Evolutionary conservation across 2,797 vertebrate species (phyloP).

Genomic region (Babyrousa celebensis): DNA sequence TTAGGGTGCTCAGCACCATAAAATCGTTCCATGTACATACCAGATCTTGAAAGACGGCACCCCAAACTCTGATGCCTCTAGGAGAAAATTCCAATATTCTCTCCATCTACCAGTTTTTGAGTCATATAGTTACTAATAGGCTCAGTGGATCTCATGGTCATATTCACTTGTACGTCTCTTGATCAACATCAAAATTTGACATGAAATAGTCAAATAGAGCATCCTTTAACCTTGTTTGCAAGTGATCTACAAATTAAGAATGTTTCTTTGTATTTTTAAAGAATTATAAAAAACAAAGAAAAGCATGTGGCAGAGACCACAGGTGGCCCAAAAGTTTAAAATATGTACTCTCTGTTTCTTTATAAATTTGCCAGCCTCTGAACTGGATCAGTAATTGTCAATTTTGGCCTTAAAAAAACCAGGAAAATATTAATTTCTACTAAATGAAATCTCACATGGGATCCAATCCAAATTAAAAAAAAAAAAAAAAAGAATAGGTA

Average conservation of each 20-base stretch:
- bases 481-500: not conserved
- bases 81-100: not conserved
- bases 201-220: not conserved
- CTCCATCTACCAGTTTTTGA: not conserved
- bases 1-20: not conserved
- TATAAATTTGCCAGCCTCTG: not conserved
- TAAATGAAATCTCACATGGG: conserved; percentile 25
- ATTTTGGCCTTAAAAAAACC: not conserved
- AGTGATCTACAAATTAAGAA: not conserved
- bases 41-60: not conserved
- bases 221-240: not conserved
- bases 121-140: not conserved
- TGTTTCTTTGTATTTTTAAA: not conserved
- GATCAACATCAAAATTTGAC: not conserved
- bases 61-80: not conserved
- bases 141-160: not conserved
- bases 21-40: not conserved
- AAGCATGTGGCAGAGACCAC: not conserved
- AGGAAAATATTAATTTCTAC: conserved; percentile 38
- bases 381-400: not conserved
- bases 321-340: not conserved
- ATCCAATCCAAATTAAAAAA: not conserved
- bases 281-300: not conserved
- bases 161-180: not conserved
- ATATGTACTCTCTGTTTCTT: conserved; percentile 5